Evolutionary conservation across 1,140 invertebrate species (phyloP), one percentile per base, ranked within the genome.

Genomic region (Aleiodes sp.): DNA sequence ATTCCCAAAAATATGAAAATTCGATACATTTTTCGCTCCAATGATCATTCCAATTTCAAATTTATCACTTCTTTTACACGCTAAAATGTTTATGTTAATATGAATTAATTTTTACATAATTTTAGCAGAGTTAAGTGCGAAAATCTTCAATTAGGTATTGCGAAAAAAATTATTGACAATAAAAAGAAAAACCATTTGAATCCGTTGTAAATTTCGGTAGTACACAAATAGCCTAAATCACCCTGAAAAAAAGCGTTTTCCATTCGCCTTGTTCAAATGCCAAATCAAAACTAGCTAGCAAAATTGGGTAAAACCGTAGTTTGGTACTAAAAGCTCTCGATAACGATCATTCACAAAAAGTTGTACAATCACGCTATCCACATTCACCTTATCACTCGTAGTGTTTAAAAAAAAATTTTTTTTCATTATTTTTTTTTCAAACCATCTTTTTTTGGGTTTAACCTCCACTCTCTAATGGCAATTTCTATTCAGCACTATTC

Each of bases 211-310:
- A 63, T 24, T 35, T 33, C 35, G 31, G 60, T 16, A 62, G 60
- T 37, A 63, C 60, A 39, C 60, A 63, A 63, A 63, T 63, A 63
- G 60, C 31, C 21, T 63, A 9, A 63, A 63, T 35, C 16, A 41
- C 60, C 31, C n/a, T 64, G 8, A 35, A 41, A 65, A 41, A n/a
- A 12, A 10, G 31, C 6, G 10, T 10, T 35, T 35, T 35, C 31
- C 4, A 35, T 35, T 10, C 31, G 10, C 31, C n/a, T n/a, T 35
- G 10, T 35, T 35, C 4, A 35, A 35, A 35, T 35, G 19, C 43
- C n/a, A n/a, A 52, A 52, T 9, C 46, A 24, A 24, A 52, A 52
- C 39, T 43, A 24, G 19, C 46, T 52, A 24, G 46, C 9, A 52
- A 52, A 52, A 52, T 52, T 52, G 46, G 46, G 46, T 52, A 52